Percentiles rank a stretch among this genome's conserved stretches.
Evolutionary conservation across 2,888 invertebrate species (phyloP).

Genomic region (Drosophila antonietae): DNA sequence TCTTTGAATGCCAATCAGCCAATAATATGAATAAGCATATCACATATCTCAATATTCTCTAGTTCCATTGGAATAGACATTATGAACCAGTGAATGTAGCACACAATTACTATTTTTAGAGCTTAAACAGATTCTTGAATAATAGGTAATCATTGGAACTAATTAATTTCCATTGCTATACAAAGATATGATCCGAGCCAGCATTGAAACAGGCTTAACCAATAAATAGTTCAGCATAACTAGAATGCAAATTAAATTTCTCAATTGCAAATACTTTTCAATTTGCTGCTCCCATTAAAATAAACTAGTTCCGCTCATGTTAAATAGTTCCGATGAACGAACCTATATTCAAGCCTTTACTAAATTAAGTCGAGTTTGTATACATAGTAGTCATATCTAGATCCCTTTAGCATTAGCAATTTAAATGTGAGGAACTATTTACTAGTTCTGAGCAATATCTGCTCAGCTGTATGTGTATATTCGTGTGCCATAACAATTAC

Average conservation of each 20-base stretch:
- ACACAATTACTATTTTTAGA: too few relatives aligned
- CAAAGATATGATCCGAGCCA: not conserved
- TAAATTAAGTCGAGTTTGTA: not conserved
- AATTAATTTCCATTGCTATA: not conserved
- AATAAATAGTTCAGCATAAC: not conserved
- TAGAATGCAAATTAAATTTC: too few relatives aligned
- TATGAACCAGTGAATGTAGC: not conserved
- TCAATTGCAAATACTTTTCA: not conserved
- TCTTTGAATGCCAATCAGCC: not conserved
- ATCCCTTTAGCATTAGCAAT: not conserved
- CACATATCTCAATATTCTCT: not conserved
- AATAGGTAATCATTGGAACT: not conserved
- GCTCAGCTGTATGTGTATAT: conserved; percentile 7
- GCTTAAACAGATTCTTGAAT: not conserved
- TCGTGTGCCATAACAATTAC: conserved; percentile 39
- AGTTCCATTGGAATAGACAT: not conserved
- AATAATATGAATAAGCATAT: too few relatives aligned
- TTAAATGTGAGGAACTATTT: conserved; percentile 1
- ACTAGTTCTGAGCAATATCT: conserved; percentile 18
- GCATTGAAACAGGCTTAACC: not conserved
- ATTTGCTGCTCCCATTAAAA: not conserved
- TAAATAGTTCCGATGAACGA: not conserved
- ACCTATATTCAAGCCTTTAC: too few relatives aligned
- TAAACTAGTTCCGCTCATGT: not conserved
- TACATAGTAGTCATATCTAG: not conserved